Evolutionary conservation across 1,140 invertebrate species (phyloP).

Genomic region (Neodiprion fabricii): DNA sequence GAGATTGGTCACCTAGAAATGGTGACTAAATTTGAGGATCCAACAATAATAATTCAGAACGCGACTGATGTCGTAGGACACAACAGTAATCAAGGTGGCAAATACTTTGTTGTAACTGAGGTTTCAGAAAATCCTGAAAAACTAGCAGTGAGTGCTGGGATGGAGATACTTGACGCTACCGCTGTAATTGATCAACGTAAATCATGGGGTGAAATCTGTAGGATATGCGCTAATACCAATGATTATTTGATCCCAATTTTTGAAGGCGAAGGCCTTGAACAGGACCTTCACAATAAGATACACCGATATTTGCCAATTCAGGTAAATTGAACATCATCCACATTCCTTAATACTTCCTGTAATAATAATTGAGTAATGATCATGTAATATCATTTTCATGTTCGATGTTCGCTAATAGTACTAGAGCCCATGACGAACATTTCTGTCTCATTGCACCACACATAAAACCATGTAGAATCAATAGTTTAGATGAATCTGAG

Average conservation of each 20-base stretch:
- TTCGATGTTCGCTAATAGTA: too few relatives aligned
- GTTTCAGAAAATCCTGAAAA: conserved; percentile 14
- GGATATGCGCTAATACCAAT: conserved; percentile 63
- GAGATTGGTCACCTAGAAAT: not conserved
- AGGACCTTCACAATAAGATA: conserved; percentile 65
- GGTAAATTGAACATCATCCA: conserved; percentile 44
- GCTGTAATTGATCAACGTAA: not conserved
- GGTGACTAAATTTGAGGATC: not conserved
- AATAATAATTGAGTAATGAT: not conserved
- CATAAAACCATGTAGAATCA: too few relatives aligned
- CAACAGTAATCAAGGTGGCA: not conserved
- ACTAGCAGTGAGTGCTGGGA: not conserved
- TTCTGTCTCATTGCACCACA: too few relatives aligned
- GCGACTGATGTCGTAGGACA: not conserved
- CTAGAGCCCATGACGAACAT: too few relatives aligned
- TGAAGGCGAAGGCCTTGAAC: conserved; percentile 62
- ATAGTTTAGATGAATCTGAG: too few relatives aligned
- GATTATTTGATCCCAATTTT: conserved; percentile 66
- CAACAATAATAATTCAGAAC: not conserved
- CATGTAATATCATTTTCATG: conserved; percentile 6
- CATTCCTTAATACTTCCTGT: conserved; percentile 15
- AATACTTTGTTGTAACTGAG: conserved; percentile 27
- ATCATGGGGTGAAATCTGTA: conserved; percentile 52
- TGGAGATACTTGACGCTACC: not conserved
- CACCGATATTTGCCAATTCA: conserved; percentile 66